phyloP scores from a whole-genome alignment of 1,140 invertebrate species.

The Pissodes strobi region DNA sequence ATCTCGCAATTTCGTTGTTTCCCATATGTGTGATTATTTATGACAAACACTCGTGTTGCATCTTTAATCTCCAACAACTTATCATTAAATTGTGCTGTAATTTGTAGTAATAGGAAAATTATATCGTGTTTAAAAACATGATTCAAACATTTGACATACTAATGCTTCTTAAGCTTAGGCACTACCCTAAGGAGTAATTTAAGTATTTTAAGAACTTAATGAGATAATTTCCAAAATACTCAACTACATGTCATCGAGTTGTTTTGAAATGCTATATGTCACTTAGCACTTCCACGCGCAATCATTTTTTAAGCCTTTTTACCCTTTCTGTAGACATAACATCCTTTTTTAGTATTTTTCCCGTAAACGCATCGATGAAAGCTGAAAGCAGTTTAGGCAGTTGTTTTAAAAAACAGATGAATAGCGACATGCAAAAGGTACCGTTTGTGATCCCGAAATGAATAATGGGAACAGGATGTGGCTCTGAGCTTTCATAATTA shows the following conservation, averaged over 20 bases:
- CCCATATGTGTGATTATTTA: too few species aligned
- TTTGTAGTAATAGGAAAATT: too few species aligned
- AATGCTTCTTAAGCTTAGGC: too few species aligned
- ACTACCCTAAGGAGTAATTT: too few species aligned
- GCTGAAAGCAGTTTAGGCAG: constrained; percentile 3
- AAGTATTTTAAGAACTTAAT: not conserved
- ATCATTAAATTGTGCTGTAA: too few species aligned
- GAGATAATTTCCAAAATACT: constrained; percentile 6
- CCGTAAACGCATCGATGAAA: not conserved
- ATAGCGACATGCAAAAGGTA: not conserved
- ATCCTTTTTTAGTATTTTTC: constrained; percentile 6
- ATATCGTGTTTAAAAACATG: too few species aligned
- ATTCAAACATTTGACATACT: too few species aligned
- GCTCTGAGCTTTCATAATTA: not conserved
- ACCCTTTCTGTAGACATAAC: constrained; percentile 3
- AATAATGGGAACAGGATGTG: constrained; percentile 8
- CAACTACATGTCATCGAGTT: not conserved
- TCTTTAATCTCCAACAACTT: too few species aligned
- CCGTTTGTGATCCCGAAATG: constrained; percentile 2
- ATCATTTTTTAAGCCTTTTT: constrained; percentile 7
- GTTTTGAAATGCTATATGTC: constrained; percentile 5
- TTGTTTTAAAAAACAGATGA: not conserved
- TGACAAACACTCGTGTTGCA: too few species aligned
- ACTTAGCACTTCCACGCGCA: not conserved
- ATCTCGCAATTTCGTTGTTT: too few species aligned